Conservation (phyloP, 2,797 vertebrate genomes). For the Ispidina lecontei region DNA sequence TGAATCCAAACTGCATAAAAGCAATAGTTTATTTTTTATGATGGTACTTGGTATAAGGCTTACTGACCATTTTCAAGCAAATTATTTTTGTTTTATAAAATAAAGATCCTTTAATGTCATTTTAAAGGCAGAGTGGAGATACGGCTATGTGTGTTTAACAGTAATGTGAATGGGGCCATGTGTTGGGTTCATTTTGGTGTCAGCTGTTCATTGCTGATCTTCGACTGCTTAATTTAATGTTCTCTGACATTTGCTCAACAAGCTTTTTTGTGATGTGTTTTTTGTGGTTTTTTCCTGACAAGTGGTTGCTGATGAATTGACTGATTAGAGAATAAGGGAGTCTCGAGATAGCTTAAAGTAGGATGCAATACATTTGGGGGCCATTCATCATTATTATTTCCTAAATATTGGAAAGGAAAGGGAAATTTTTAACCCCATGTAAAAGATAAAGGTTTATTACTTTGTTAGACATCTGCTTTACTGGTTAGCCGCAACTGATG, state of each 20-base stretch:
- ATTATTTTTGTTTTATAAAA: conserved; percentile 11
- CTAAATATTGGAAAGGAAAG: background rate
- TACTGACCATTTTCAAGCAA: background rate
- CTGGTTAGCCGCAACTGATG: conserved; percentile 18
- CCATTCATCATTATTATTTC: background rate
- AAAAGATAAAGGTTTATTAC: conserved; percentile 44
- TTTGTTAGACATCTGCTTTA: conserved; percentile 41
- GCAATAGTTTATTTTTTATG: background rate
- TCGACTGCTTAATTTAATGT: conserved; percentile 52
- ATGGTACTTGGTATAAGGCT: background rate
- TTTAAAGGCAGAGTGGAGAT: background rate
- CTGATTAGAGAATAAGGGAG: conserved; percentile 42
- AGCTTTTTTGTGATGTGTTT: background rate
- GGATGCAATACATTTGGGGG: background rate
- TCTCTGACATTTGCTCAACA: conserved; percentile 26
- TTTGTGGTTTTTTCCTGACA: background rate
- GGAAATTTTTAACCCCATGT: background rate
- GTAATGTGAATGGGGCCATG: conserved; percentile 32
- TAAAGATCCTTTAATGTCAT: conserved; percentile 33
- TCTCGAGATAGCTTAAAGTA: background rate
- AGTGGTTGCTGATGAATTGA: conserved; percentile 23
- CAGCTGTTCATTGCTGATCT: conserved; percentile 64
- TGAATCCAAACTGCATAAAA: background rate
- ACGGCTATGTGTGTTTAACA: conserved; percentile 23
- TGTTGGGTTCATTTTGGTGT: conserved; percentile 47